Evolutionary conservation across 2,888 invertebrate genomes (phyloP), one percentile per base, ranked within the genome.

Genomic region (Ornithoptera alexandrae): DNA sequence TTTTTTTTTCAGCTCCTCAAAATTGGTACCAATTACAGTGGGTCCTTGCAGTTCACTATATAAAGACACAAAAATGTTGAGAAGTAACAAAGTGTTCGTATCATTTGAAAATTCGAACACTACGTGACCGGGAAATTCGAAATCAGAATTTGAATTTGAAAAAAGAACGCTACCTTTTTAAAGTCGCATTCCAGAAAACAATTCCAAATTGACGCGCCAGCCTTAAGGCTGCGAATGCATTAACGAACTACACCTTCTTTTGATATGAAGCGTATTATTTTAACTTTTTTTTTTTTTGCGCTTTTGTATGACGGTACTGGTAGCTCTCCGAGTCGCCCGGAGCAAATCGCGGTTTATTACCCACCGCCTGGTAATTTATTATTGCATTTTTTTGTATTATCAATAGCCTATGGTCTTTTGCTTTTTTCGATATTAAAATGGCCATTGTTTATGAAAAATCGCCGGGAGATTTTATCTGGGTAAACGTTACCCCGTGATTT

Each of bases 391-490:
- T 92, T 92, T 92, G 88, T 87, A 92, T 92, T 92, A 92, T 92
- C 92, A 92, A 92, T 92, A 90, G 90, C 90, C 83, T 81, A 82
- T 80, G 81, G 81, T 87, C 85, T 88, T 88, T 77, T 83, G 85
- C 85, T 85, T 87, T 87, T 91, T 89, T 82, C 83, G 84, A 87
- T 89, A 91, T 90, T 90, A 92, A 90, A 92, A 90, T 84, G 86
- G 88, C 89, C 88, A 92, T 92, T 92, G 92, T 92, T 91, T 90
- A 90, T 90, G 89, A 91, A 92, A 91, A 90, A 90, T 90, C 83
- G 87, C 83, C 74, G 76, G 74, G 72, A 82, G 92, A 91, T 84
- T 79, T 84, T 89, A 92, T 92, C 92, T 77, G 67, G 77, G 76
- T 74, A 75, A 76, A 78, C 75, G 76, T 74, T 74, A 73, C 77